Conservation (phyloP, 92 coral and sea anemone genomes). For the Epizoanthus ramosus region DNA sequence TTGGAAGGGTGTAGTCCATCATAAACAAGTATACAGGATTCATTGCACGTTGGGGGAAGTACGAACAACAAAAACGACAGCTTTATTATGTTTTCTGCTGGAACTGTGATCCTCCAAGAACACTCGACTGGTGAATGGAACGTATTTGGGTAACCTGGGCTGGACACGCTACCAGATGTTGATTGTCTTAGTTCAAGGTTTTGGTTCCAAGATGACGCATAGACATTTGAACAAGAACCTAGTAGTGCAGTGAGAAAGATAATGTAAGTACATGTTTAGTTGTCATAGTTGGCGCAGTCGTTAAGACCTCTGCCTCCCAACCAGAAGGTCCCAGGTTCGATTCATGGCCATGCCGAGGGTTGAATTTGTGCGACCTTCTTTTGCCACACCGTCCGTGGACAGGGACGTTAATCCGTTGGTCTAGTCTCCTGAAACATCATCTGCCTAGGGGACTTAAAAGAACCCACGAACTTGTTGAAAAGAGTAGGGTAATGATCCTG, state of each 20-base stretch:
- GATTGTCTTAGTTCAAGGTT: conserved; percentile 16
- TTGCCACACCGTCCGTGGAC: too few species aligned
- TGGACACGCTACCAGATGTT: conserved; percentile 2
- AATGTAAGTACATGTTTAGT: background rate
- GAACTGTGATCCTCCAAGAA: conserved; percentile 20
- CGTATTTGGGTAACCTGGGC: conserved; percentile 22
- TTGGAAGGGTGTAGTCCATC: conserved; percentile 14
- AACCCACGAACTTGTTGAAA: too few species aligned
- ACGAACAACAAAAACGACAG: background rate
- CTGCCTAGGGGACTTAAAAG: too few species aligned
- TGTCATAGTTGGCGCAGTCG: too few species aligned
- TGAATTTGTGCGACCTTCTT: too few species aligned
- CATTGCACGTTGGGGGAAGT: conserved; percentile 1
- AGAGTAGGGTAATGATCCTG: too few species aligned
- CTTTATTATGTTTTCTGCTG: conserved; percentile 1
- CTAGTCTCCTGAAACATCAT: too few species aligned
- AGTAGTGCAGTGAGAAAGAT: background rate
- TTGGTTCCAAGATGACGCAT: conserved; percentile 24
- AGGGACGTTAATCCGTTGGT: too few species aligned
- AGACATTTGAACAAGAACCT: conserved; percentile 19
- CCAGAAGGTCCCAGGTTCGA: too few species aligned
- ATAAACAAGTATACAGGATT: conserved; percentile 11
- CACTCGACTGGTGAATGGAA: conserved; percentile 20
- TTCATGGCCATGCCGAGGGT: too few species aligned
- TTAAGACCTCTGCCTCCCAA: too few species aligned